Evolutionary conservation across 2,113 vertebrate species (phyloP), one percentile per base, ranked within the genome.

Genomic region (Urocynchramus pylzowi): DNA sequence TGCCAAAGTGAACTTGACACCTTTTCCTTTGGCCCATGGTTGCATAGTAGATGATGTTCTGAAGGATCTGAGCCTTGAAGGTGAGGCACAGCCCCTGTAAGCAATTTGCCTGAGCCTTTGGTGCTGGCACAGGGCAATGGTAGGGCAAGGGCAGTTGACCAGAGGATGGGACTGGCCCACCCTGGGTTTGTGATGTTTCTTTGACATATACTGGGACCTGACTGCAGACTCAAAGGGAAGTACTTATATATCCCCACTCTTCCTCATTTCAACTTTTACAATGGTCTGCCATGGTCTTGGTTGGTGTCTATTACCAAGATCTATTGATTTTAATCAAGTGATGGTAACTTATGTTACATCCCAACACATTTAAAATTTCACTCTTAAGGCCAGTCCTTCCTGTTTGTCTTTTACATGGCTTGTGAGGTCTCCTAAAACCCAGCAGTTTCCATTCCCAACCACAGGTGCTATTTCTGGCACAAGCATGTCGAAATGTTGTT

Each of bases 341-440:
- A 19, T 69, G 4, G 19, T 69, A 56, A 65, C 33, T 61, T 68
- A 5, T 0, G 0, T 81, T 61, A 45, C 24, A 28, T 49, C 9
- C 15, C 42, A 83, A 12, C 10, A 35, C 0, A 1, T 33, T 33
- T 59, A 21, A 61, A 83, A 45, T 35, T 61, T 65, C 31, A 33
- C 8, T 83, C 37, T 69, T 65, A 50, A 81, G 70, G 13, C 23
- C 16, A 24, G 19, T 56, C 21, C 13, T 68, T 41, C 33, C 22
- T 22, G 5, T n/a, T 11, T 33, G 31, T 60, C n/a, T 81, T 18
- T 70, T 45, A 13, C 8, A 33, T 0, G 0, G 27, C 13, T 54
- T 26, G 3, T 50, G 54, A 78, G 21, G 35, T 44, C 37, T 76
- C 26, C 37, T 77, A 54, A 86, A 92, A 26, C 8, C 5, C 27